Conservation (phyloP, 2,888 invertebrate genomes). For the Deroplatys truncata region DNA sequence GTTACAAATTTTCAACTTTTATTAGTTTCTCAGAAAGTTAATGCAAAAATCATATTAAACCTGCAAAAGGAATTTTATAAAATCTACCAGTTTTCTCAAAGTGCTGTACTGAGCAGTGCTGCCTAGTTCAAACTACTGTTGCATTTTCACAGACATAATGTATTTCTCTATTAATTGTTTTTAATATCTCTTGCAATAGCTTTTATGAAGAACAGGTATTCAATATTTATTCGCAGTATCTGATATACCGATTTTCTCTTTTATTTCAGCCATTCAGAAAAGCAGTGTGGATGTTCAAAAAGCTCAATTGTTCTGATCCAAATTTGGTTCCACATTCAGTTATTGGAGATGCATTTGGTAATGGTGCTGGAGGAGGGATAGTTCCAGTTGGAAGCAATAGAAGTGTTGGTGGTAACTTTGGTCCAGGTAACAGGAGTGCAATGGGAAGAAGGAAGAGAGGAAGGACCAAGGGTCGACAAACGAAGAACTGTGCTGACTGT, state of each 20-base stretch:
- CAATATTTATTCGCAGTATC: too few species aligned
- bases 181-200: too few species aligned
- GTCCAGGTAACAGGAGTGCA: neutral
- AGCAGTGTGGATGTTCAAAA: conserved; percentile 43
- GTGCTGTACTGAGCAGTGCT: too few species aligned
- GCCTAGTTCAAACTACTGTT: too few species aligned
- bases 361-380: conserved; percentile 2
- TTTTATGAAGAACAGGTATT: too few species aligned
- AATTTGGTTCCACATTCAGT: conserved; percentile 36
- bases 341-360: conserved; percentile 31
- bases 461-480: conserved; percentile 23
- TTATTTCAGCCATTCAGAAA: conserved; percentile 41
- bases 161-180: too few species aligned
- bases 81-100: too few species aligned
- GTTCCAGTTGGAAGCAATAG: neutral
- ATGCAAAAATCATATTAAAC: too few species aligned
- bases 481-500: neutral
- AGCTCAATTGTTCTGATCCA: conserved; percentile 44
- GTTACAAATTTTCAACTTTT: too few species aligned
- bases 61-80: too few species aligned
- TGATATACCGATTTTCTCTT: neutral
- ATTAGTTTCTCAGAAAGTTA: too few species aligned
- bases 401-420: neutral
- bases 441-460: conserved; percentile 27
- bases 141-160: too few species aligned